phyloP scores from a whole-genome alignment of 2,797 vertebrate species.

The Triplophysa bombifrons region DNA sequence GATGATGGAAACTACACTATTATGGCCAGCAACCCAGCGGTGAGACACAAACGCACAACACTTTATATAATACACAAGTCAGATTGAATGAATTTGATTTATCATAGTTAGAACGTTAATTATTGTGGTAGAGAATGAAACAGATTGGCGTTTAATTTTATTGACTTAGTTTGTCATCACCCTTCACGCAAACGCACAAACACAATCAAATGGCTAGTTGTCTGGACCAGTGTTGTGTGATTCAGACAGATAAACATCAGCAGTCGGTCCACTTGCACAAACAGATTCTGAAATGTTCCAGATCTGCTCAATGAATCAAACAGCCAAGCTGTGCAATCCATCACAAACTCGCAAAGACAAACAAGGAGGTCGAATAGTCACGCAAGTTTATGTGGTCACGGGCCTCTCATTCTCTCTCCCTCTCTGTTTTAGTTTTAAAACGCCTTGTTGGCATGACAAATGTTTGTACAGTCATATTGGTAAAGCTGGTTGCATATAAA shows the following conservation, averaged over 20 bases:
- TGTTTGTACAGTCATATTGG: background rate
- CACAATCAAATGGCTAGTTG: background rate
- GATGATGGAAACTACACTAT: slow-evolving; percentile 98
- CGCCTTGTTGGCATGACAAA: background rate
- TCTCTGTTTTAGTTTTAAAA: background rate
- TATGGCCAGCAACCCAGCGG: slow-evolving; percentile 93
- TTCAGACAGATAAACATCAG: slow-evolving; percentile 13
- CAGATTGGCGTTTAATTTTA: background rate
- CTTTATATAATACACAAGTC: background rate
- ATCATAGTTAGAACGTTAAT: background rate
- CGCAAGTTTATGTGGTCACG: background rate
- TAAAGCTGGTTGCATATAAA: background rate
- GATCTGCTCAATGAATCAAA: background rate
- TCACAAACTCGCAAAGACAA: background rate
- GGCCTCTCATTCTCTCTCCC: background rate
- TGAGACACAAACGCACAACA: slow-evolving; percentile 63
- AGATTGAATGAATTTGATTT: background rate
- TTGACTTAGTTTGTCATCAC: background rate
- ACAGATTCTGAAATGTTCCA: background rate
- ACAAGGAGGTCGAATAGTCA: background rate
- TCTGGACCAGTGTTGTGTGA: slow-evolving; percentile 3
- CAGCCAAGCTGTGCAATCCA: background rate
- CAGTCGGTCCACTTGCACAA: background rate
- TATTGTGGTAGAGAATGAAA: background rate
- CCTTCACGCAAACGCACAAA: too few relatives aligned